Evolutionary conservation across 2,113 vertebrate genomes (phyloP).

Genomic region (Bufo bufo): DNA sequence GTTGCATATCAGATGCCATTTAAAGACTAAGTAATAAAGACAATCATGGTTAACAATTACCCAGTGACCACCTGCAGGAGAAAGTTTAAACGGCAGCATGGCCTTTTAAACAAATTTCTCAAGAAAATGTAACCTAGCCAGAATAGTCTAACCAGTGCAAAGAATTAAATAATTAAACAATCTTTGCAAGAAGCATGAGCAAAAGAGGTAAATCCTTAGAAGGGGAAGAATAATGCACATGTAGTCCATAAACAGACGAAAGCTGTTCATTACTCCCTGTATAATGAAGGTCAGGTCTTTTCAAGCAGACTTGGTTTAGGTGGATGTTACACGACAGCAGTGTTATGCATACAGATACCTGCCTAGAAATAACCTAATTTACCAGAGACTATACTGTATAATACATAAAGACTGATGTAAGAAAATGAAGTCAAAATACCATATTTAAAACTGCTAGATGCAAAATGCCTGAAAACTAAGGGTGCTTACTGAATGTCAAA

Average conservation of each 20-base stretch:
- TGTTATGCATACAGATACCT: not conserved
- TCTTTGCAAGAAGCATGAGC: too few species aligned
- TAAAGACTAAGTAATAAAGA: too few species aligned
- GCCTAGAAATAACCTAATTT: not conserved
- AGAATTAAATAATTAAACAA: too few species aligned
- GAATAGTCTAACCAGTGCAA: too few species aligned
- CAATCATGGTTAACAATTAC: too few species aligned
- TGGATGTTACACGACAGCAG: not conserved
- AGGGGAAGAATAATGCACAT: not conserved
- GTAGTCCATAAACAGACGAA: not conserved
- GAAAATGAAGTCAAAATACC: not conserved
- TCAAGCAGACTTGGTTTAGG: conserved; percentile 31
- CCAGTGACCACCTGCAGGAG: too few species aligned
- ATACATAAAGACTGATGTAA: not conserved
- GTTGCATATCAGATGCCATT: too few species aligned
- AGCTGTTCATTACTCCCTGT: not conserved
- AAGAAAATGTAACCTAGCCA: too few species aligned
- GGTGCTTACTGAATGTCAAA: not conserved
- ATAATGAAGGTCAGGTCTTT: conserved; percentile 12
- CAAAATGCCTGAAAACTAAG: not conserved
- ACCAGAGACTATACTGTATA: too few species aligned
- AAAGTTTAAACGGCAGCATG: too few species aligned
- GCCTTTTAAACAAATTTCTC: too few species aligned
- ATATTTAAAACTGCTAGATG: not conserved
- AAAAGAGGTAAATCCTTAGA: too few species aligned